These are phyloP conservation scores for Istiophorus platypterus DNA, from an alignment of 2,113 vertebrate species.

Conservation along the genomic window DNA sequence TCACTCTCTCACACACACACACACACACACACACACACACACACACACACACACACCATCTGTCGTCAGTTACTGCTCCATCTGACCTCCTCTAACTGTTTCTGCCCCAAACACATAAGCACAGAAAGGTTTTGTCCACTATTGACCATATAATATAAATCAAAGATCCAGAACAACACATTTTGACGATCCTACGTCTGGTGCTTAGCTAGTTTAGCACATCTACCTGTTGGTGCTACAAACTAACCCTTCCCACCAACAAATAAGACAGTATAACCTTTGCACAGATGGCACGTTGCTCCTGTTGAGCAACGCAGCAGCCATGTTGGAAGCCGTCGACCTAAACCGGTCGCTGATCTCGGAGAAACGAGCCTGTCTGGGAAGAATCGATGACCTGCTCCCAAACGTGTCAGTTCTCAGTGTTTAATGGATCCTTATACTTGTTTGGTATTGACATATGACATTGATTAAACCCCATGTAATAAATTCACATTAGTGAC, in stretches of 20 bases:
- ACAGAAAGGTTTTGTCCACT: conserved; percentile 6
- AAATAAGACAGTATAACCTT: not conserved
- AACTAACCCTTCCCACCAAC: not conserved
- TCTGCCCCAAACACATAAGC: conserved; percentile 28
- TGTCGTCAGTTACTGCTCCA: conserved; percentile 59
- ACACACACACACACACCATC: conserved; percentile 64
- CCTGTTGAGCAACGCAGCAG: not conserved
- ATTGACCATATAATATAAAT: not conserved
- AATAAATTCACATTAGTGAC: not conserved
- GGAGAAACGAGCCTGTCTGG: not conserved
- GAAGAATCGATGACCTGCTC: not conserved
- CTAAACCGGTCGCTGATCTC: not conserved
- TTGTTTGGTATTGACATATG: not conserved
- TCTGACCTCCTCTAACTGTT: conserved; percentile 63
- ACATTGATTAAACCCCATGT: not conserved
- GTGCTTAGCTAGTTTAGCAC: not conserved
- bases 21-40: conserved; percentile 19
- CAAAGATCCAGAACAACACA: not conserved
- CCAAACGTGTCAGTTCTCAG: not conserved
- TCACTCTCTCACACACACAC: not conserved
- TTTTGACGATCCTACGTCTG: not conserved
- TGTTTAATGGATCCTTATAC: not conserved
- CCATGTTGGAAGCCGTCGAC: not conserved
- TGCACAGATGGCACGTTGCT: not conserved
- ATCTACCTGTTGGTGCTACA: conserved; percentile 1